Evolutionary conservation across 1,140 invertebrate species (phyloP), one percentile per base, ranked within the genome.

Genomic region (Saccostrea cuccullata): DNA sequence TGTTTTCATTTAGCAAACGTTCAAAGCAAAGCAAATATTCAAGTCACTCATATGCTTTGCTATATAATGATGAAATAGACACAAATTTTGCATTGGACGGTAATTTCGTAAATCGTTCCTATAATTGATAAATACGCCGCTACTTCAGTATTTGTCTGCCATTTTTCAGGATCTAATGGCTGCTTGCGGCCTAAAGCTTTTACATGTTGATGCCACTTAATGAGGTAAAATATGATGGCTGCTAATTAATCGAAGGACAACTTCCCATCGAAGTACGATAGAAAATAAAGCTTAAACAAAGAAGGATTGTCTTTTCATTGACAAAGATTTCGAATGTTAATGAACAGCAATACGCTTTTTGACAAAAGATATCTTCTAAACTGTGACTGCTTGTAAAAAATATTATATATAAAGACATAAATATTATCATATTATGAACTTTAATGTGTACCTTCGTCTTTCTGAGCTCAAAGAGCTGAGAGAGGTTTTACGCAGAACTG

Each of bases 191-290:
- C 30, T 30, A 77, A 77, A 77, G 70, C 70, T 77, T 77, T 77
- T 77, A 77, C 70, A 77, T 77, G 70, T 77, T 77, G 12, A 77
- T 11, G 13, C 26, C 70, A 26, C 13, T 26, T 77, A 77, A 77
- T 77, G 4, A 77, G 26, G 70, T 30, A 30, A 26, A 77, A 30
- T 77, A 77, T 77, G 26, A 77, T 13, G 70, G 11, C 30, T 36
- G 70, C 70, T 77, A 77, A 77, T 77, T 77, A 77, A 77, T 77
- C 15, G 23, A 13, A 77, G 70, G 26, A 77, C 15, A 36, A 77
- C 26, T 30, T 30, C 15, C 58, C 5, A 64, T 20, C 58, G 15
- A 64, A 64, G 17, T 64, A 8, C 6, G 47, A 47, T 47, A 47
- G 47, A 64, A 64, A 60, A 64, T 64, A 20, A 2, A n/a, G n/a